phyloP scores from a whole-genome alignment of 2,797 vertebrate genomes.

The Melanotaenia nigrans region DNA sequence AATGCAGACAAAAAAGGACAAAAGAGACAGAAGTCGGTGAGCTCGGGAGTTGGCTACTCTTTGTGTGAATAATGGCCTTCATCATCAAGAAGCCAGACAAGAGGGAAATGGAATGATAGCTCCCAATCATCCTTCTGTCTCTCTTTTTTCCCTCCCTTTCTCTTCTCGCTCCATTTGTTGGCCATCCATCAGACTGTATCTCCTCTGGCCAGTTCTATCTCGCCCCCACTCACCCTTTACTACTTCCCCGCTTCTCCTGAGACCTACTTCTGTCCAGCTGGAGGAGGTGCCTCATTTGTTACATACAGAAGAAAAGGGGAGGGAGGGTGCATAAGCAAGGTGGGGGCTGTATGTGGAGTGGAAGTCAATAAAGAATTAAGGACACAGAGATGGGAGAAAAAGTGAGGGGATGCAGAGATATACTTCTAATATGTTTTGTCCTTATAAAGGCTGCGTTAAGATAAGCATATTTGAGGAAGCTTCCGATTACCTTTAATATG shows the following conservation, averaged over 20 bases:
- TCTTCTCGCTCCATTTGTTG: slow-evolving; percentile 27
- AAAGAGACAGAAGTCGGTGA: slow-evolving; percentile 20
- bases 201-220: slow-evolving; percentile 64
- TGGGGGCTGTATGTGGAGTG: slow-evolving; percentile 38
- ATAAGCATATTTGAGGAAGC: not conserved
- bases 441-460: not conserved
- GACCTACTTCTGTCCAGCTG: slow-evolving; percentile 79
- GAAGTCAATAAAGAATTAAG: slow-evolving; percentile 34
- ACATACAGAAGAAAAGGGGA: slow-evolving; percentile 40
- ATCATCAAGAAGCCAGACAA: slow-evolving; percentile 67
- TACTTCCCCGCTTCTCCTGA: slow-evolving; percentile 60
- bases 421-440: not conserved
- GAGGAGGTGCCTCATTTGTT: slow-evolving; percentile 76
- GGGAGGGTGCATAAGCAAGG: slow-evolving; percentile 16
- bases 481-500: not conserved
- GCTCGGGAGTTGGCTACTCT: slow-evolving; percentile 16
- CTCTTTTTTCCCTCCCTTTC: slow-evolving; percentile 30
- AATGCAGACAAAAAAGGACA: slow-evolving; percentile 21
- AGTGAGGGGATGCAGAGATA: not conserved
- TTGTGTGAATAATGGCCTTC: slow-evolving; percentile 74
- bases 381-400: slow-evolving; percentile 6
- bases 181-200: slow-evolving; percentile 75
- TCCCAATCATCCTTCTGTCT: slow-evolving; percentile 51
- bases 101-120: slow-evolving; percentile 67
- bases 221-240: slow-evolving; percentile 60